Conservation (phyloP, 2,888 invertebrate genomes). For the Sminthurides aquaticus region DNA sequence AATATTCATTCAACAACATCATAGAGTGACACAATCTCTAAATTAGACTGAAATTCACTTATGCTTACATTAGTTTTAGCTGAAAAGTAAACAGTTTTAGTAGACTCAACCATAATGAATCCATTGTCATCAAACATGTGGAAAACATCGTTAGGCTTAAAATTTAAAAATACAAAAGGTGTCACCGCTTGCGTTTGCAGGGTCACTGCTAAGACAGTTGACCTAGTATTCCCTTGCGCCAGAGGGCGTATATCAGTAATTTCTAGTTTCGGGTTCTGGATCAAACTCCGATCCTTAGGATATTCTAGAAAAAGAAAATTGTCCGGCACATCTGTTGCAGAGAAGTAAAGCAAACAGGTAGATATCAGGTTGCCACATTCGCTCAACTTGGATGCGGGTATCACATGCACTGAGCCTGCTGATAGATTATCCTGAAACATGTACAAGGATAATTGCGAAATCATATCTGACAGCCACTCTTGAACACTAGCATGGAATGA, state of each 20-base stretch:
- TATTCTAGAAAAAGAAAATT: constrained; percentile 60
- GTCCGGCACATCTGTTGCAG: constrained; percentile 48
- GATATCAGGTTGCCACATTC: background rate
- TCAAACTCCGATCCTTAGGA: constrained; percentile 26
- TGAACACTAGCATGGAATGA: background rate
- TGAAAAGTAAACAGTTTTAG: constrained; percentile 45
- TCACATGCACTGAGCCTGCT: background rate
- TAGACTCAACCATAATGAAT: constrained; percentile 50
- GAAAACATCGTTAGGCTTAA: constrained; percentile 52
- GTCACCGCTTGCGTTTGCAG: constrained; percentile 54
- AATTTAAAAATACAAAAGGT: constrained; percentile 59
- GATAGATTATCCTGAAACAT: background rate
- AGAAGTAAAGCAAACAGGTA: constrained; percentile 5
- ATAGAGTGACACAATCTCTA: constrained; percentile 20
- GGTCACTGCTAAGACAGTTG: constrained; percentile 45
- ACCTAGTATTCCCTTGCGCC: background rate
- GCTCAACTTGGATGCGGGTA: background rate
- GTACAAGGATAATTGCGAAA: background rate
- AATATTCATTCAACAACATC: too few species aligned
- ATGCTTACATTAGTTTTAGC: constrained; percentile 24
- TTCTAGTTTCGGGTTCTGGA: constrained; percentile 31
- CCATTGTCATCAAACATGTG: constrained; percentile 73
- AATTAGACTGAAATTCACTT: constrained; percentile 4
- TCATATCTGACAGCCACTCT: background rate
- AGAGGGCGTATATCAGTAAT: background rate